Percentiles rank a stretch among this genome's conserved stretches.
Conservation (phyloP, 2,888 invertebrate species). For the Synergus japonicus region DNA sequence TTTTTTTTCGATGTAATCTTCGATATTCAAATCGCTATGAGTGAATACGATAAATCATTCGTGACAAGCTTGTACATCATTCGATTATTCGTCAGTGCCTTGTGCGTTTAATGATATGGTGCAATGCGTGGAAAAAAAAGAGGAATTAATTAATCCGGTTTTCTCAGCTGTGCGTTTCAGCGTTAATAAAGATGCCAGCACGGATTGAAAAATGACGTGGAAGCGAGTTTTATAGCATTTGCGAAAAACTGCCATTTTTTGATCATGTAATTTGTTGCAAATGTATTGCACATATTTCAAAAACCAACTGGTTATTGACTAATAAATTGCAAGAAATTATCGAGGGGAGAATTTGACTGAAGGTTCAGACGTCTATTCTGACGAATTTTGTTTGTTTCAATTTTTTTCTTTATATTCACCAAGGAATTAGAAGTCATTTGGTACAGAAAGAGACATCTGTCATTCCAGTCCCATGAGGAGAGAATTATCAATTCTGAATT, state of each 20-base stretch:
- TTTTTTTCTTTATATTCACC: too few species aligned
- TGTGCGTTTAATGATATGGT: constrained; percentile 37
- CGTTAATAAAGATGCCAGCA: constrained; percentile 34
- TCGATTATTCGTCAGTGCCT: constrained; percentile 39
- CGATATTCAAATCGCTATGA: constrained; percentile 33
- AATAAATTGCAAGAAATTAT: neutral
- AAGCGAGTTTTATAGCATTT: constrained; percentile 23
- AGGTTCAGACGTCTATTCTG: too few species aligned
- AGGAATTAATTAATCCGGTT: constrained; percentile 39
- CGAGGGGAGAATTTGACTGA: neutral
- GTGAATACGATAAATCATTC: constrained; percentile 33
- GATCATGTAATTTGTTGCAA: neutral
- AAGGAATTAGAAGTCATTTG: too few species aligned
- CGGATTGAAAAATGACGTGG: constrained; percentile 22
- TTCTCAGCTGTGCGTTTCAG: constrained; percentile 1
- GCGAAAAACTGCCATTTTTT: neutral
- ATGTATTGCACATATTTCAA: neutral
- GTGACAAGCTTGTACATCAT: constrained; percentile 37
- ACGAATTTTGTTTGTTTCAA: too few species aligned
- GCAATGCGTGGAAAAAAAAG: constrained; percentile 23
- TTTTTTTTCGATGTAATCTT: constrained; percentile 47
- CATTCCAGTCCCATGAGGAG: too few species aligned
- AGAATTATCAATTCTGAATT: constrained; percentile 1
- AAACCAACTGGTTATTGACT: neutral
- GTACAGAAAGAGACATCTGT: too few species aligned